Evolutionary conservation across 1,140 invertebrate species (phyloP).

Genomic region (Heliconius nattereri): DNA sequence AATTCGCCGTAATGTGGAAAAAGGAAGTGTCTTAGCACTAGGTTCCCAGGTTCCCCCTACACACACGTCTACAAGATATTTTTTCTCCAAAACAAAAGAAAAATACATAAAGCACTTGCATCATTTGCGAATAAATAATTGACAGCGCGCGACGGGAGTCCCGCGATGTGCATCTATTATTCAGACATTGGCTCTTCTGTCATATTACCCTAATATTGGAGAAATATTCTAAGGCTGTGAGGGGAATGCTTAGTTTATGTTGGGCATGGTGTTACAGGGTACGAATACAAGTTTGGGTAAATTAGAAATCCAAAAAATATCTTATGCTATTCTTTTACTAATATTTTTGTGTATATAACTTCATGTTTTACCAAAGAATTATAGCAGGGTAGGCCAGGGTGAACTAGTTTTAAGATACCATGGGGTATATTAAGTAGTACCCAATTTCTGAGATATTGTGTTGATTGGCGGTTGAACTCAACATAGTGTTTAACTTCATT

Average conservation of each 20-base stretch:
- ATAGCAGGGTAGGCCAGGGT: no score
- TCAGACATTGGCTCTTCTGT: conserved; percentile 71
- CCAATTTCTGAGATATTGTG: no score
- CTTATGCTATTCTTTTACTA: background rate
- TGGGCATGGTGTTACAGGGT: background rate
- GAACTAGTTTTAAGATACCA: no score
- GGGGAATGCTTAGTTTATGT: conserved; percentile 49
- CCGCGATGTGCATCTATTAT: conserved; percentile 72
- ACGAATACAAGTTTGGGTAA: background rate
- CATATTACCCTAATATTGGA: conserved; percentile 76
- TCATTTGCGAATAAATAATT: conserved; percentile 78
- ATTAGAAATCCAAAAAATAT: background rate
- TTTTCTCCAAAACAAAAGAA: conserved; percentile 26
- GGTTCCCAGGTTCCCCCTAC: no score
- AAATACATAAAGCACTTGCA: conserved; percentile 58
- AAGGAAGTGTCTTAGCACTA: no score
- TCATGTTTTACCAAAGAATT: no score
- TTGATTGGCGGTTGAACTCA: no score
- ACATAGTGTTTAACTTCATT: no score
- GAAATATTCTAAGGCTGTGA: conserved; percentile 70
- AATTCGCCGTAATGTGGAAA: no score
- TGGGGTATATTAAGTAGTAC: no score
- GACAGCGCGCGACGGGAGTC: conserved; percentile 60
- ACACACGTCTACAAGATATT: background rate
- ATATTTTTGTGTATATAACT: no score